Base-by-base conservation (phyloP, 2,113 vertebrate genomes). In the Hippoglossus stenolepis region DNA sequence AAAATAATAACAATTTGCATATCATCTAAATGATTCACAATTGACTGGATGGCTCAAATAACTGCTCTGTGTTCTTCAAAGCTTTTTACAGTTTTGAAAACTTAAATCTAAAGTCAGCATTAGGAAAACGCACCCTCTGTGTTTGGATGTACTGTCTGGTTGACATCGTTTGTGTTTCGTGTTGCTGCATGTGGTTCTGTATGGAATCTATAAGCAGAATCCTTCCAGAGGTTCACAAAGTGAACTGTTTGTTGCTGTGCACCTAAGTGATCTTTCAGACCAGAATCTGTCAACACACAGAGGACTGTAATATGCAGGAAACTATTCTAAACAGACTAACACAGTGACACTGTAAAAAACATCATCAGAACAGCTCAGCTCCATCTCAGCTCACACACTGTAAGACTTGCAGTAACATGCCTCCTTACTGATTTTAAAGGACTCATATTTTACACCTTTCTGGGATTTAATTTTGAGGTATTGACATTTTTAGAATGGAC, bases 161-260 rank as follows among this genome's bases (percentile, higher is more conserved):
- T 13, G 0, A 79, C 85, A 87, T 9, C 2, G 15, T 2, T 1
- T 70, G 67, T 84, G 75, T 40, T 61, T 75, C 53, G 20, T n/a
- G 80, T 81, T 47, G 31, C 17, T 2, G 2, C 5, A 61, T 81
- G 66, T 21, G 7, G 7, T 13, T 17, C 13, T 14, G 9, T 49
- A 0, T 5, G 0, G 0, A 0, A 0, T 80, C 24, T 12, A 45
- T 17, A 4, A 87, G 82, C 13, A 84, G 45, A 80, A 80, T 68
- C 81, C 81, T 1, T 81, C 70, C 24, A 31, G 11, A 17, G 77
- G 57, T 78, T 68, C 47, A 81, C 85, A 87, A 6, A 54, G n/a
- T 35, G 70, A 4, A 31, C n/a, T n/a, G n/a, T n/a, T 62, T 10
- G 1, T 23, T 51, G 0, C 0, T 9, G 61, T 71, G 47, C 83